phyloP scores from a whole-genome alignment of 2,113 vertebrate genomes.

The Siniperca chuatsi region DNA sequence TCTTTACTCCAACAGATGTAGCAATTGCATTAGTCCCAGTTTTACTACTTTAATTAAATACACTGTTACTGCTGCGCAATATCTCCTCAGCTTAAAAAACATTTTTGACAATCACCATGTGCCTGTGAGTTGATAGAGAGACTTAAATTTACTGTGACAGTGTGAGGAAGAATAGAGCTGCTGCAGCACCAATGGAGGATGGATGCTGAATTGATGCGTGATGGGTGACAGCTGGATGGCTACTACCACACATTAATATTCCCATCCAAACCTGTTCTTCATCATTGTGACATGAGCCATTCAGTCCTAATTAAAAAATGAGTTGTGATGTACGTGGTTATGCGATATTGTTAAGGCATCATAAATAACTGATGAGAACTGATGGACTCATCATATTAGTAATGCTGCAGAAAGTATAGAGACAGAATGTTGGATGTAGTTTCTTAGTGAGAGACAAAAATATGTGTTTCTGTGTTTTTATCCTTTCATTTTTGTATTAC shows the following conservation, averaged over 20 bases:
- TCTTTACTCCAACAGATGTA: conserved; percentile 21
- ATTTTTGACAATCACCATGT: conserved; percentile 1
- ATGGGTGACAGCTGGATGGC: conserved; percentile 11
- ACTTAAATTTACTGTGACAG: neutral
- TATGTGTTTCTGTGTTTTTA: neutral
- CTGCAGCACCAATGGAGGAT: neutral
- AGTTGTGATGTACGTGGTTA: conserved; percentile 48
- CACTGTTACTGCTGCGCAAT: neutral
- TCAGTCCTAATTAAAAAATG: conserved; percentile 59
- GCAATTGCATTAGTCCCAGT: neutral
- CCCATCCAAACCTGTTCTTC: conserved; percentile 22
- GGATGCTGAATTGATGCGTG: conserved; percentile 34
- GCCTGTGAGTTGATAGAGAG: conserved; percentile 5
- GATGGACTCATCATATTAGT: conserved; percentile 49
- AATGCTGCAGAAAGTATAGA: neutral
- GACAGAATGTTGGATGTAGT: neutral
- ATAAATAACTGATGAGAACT: conserved; percentile 55
- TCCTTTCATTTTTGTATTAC: neutral
- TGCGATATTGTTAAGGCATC: conserved; percentile 29
- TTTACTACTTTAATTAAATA: conserved; percentile 14
- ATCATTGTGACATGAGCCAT: conserved; percentile 50
- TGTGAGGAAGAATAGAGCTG: neutral
- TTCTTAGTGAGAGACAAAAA: conserved; percentile 4
- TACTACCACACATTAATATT: conserved; percentile 44
- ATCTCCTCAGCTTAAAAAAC: neutral